Percentiles rank a stretch among this genome's conserved stretches.
These are phyloP conservation scores for Halyomorpha halys DNA, from an alignment of 1,140 invertebrate genomes.

Conservation along the genomic window DNA sequence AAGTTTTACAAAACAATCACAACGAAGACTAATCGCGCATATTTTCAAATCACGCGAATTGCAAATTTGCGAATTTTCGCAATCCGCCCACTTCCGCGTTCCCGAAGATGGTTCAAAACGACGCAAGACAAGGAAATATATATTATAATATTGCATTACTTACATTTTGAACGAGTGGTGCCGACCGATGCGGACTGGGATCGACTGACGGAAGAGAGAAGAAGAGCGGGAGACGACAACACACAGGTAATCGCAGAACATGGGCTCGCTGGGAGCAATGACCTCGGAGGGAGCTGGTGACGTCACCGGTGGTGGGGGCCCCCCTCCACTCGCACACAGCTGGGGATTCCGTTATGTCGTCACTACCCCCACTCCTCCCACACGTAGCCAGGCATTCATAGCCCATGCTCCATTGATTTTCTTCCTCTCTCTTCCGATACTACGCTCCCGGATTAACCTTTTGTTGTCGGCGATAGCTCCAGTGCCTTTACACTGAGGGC, in stretches of 20 bases:
- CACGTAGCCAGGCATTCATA: not conserved
- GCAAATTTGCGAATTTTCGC: no score
- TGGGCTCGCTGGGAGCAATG: conserved; percentile 2
- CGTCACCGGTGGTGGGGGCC: not conserved
- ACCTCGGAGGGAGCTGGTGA: not conserved
- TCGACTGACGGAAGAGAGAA: not conserved
- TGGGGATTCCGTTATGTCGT: conserved; percentile 10
- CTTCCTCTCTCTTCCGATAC: not conserved
- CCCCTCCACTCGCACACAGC: not conserved
- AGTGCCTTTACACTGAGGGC: no score
- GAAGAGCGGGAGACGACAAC: not conserved
- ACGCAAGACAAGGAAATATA: no score
- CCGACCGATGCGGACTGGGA: not conserved
- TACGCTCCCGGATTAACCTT: no score
- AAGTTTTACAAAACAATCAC: no score
- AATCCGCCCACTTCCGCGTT: no score
- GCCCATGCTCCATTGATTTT: not conserved
- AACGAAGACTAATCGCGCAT: no score
- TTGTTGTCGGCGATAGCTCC: no score
- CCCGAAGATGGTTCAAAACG: no score
- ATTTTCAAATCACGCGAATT: no score
- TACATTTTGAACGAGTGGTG: conserved; percentile 8
- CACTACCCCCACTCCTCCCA: not conserved
- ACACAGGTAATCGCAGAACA: conserved; percentile 5
- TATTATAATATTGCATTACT: not conserved